Percentiles rank a stretch among this genome's conserved stretches.
Evolutionary conservation across 37 sponge, comb jelly and placozoan species (phyloP).

Genomic region (Beroe forskalii): DNA sequence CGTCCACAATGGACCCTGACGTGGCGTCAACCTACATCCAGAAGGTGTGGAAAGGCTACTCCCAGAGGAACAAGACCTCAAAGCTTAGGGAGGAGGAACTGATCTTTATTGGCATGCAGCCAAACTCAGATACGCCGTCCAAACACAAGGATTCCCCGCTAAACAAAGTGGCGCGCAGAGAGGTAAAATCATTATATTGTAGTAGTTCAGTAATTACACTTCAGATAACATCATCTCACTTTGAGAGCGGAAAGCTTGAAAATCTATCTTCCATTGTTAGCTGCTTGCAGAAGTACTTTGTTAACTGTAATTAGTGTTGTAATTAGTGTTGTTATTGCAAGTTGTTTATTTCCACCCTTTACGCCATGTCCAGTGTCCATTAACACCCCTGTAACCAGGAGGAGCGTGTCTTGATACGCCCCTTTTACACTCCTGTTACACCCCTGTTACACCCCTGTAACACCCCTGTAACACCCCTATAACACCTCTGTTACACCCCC

Average conservation of each 20-base stretch:
- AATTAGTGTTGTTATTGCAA: no score
- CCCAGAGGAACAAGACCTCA: constrained; percentile 81
- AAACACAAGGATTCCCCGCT: constrained; percentile 63
- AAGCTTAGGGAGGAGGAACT: constrained; percentile 85
- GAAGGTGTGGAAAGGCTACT: constrained; percentile 96
- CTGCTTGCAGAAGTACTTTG: no score
- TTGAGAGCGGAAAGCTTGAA: no score
- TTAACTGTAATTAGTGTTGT: no score
- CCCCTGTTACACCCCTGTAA: not conserved
- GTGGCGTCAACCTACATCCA: constrained; percentile 86
- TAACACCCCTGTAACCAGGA: constrained; percentile 68
- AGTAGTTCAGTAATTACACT: not conserved
- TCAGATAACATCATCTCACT: not conserved
- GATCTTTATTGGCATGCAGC: constrained; percentile 93
- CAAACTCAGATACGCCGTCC: constrained; percentile 17
- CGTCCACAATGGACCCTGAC: constrained; percentile 77
- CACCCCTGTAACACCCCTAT: not conserved
- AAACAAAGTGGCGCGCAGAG: constrained; percentile 23
- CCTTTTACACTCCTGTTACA: not conserved
- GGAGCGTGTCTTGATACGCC: no score
- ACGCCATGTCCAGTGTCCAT: not conserved
- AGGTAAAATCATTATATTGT: no score
- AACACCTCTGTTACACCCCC: not conserved
- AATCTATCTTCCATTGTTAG: no score
- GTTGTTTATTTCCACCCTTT: not conserved